Conservation (phyloP, 2,888 invertebrate genomes). For the Beris chalybata region DNA sequence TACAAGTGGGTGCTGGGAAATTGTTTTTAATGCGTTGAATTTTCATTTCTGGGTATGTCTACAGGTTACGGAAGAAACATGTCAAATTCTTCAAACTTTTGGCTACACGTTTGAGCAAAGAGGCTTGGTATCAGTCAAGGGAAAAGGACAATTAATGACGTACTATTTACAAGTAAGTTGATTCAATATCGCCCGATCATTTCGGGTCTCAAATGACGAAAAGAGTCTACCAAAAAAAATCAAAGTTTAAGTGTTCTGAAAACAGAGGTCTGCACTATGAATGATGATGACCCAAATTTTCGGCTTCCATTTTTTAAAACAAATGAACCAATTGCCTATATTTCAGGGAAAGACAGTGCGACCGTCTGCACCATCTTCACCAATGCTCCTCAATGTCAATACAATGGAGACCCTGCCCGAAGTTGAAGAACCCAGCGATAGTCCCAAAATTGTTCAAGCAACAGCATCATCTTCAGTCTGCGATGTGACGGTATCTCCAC, state of each 20-base stretch:
- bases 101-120: slow-evolving; percentile 93
- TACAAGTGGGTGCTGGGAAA: slow-evolving; percentile 67
- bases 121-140: slow-evolving; percentile 93
- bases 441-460: slow-evolving; percentile 41
- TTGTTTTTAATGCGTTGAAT: not conserved
- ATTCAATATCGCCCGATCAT: too few relatives aligned
- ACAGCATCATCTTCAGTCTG: not conserved
- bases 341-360: slow-evolving; percentile 37
- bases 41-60: slow-evolving; percentile 2
- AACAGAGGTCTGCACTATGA: too few relatives aligned
- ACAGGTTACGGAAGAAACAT: slow-evolving; percentile 94
- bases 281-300: too few relatives aligned
- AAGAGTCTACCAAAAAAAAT: too few relatives aligned
- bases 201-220: too few relatives aligned
- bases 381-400: slow-evolving; percentile 41
- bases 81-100: slow-evolving; percentile 82
- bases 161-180: slow-evolving; percentile 77
- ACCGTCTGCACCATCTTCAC: slow-evolving; percentile 40
- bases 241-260: too few relatives aligned
- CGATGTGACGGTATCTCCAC: slow-evolving; percentile 1
- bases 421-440: slow-evolving; percentile 56
- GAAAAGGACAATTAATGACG: slow-evolving; percentile 95
- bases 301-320: not conserved
- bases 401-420: slow-evolving; percentile 56
- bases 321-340: not conserved